Evolutionary conservation across 2,888 invertebrate species (phyloP).

Genomic region (Cephus rjabovi): DNA sequence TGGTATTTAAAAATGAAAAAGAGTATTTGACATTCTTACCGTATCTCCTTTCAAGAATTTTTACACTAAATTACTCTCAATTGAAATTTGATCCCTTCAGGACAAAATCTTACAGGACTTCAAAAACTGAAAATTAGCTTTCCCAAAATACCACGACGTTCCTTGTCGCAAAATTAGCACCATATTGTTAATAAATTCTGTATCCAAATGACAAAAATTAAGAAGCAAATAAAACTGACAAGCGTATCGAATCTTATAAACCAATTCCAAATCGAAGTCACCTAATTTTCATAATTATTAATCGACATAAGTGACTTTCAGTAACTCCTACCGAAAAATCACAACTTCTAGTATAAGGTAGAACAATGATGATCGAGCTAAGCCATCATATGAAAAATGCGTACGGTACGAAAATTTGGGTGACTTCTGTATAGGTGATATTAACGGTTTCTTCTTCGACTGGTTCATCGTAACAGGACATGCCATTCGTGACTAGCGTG

Average conservation of each 20-base stretch:
- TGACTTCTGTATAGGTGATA: neutral
- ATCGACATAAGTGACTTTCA: neutral
- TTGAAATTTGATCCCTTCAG: no score
- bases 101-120: no score
- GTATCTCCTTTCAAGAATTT: no score
- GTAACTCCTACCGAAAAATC: neutral
- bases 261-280: neutral
- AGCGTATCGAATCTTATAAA: neutral
- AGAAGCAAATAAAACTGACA: neutral
- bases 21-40: no score
- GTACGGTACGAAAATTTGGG: neutral
- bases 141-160: no score
- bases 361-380: neutral
- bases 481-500: neutral
- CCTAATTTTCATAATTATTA: neutral
- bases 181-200: neutral
- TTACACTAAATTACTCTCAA: no score
- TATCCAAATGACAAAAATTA: neutral
- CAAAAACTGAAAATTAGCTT: no score
- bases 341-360: neutral
- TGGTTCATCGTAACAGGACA: neutral
- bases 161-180: no score
- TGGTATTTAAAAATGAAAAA: neutral
- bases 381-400: neutral
- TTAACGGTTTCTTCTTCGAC: neutral